Evolutionary conservation across 2,797 vertebrate genomes (phyloP).

Genomic region (Danionella dracula): DNA sequence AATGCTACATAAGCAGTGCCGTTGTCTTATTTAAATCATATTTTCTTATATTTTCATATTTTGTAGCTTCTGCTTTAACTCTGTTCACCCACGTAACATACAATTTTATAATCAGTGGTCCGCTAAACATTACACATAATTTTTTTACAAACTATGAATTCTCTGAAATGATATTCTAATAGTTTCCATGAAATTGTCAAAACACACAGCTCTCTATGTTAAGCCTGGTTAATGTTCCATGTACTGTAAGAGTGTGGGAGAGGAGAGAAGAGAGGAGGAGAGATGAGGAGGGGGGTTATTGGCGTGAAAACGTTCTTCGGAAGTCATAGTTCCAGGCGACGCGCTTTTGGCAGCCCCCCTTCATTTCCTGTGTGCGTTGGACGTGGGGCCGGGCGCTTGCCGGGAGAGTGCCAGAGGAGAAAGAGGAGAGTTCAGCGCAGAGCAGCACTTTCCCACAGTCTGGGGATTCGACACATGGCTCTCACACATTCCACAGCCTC

Average conservation of each 20-base stretch:
- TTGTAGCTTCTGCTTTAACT: too few relatives aligned
- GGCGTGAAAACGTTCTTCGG: slow-evolving; percentile 73
- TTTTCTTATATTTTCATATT: too few relatives aligned
- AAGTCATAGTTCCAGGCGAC: slow-evolving; percentile 74
- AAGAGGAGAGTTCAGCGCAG: slow-evolving; percentile 77
- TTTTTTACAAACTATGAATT: too few relatives aligned
- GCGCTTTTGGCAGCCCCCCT: slow-evolving; percentile 70
- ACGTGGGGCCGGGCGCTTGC: slow-evolving; percentile 81
- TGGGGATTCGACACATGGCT: slow-evolving; percentile 96
- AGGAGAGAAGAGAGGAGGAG: slow-evolving; percentile 28
- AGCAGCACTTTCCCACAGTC: slow-evolving; percentile 99
- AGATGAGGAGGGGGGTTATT: slow-evolving; percentile 52
- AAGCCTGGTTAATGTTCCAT: slow-evolving; percentile 40
- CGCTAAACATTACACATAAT: too few relatives aligned
- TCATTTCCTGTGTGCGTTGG: slow-evolving; percentile 76
- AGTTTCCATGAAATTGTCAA: slow-evolving; percentile 1
- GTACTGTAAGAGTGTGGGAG: slow-evolving; percentile 20
- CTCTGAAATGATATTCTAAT: too few relatives aligned
- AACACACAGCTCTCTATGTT: slow-evolving; percentile 50
- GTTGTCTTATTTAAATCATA: too few relatives aligned
- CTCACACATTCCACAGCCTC: slow-evolving; percentile 91
- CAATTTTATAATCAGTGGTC: too few relatives aligned
- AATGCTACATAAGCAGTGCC: too few relatives aligned
- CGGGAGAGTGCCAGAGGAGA: slow-evolving; percentile 72
- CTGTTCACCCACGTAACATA: too few relatives aligned